Evolutionary conservation across 2,113 vertebrate species (phyloP).

Genomic region (Forbesichthys papilliferus): DNA sequence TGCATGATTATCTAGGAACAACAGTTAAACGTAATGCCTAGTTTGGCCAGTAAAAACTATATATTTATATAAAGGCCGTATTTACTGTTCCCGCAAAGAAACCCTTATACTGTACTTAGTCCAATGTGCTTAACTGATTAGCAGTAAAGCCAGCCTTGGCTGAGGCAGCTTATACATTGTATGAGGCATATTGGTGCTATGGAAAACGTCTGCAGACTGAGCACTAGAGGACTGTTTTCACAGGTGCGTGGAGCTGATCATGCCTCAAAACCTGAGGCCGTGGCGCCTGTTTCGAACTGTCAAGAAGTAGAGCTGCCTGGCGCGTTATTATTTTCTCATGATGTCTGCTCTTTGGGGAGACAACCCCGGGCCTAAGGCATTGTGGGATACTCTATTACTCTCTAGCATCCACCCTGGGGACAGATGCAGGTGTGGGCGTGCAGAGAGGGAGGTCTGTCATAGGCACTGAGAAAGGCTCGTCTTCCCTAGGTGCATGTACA

Average conservation of each 20-base stretch:
- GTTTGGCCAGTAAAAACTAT: background rate
- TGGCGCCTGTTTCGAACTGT: background rate
- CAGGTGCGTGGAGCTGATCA: conserved; percentile 38
- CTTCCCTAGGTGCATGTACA: conserved; percentile 2
- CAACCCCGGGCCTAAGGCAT: background rate
- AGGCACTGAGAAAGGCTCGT: background rate
- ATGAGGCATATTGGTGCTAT: conserved; percentile 3
- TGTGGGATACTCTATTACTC: background rate
- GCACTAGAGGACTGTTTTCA: conserved; percentile 18
- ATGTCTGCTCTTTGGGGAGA: background rate
- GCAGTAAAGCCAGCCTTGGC: conserved; percentile 3
- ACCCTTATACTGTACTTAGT: background rate
- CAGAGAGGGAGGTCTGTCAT: background rate
- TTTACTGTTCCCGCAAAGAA: background rate
- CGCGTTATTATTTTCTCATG: background rate
- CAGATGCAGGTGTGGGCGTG: conserved; percentile 34
- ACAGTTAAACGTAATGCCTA: background rate
- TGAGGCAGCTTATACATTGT: background rate
- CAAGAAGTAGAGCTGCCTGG: conserved; percentile 10
- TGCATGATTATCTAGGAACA: background rate
- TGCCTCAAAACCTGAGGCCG: background rate
- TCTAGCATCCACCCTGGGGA: conserved; percentile 6
- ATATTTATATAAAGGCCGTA: background rate
- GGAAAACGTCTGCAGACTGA: conserved; percentile 18
- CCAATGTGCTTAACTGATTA: background rate